phyloP scores from a whole-genome alignment of 2,113 vertebrate species.

The Actenoides hombroni region DNA sequence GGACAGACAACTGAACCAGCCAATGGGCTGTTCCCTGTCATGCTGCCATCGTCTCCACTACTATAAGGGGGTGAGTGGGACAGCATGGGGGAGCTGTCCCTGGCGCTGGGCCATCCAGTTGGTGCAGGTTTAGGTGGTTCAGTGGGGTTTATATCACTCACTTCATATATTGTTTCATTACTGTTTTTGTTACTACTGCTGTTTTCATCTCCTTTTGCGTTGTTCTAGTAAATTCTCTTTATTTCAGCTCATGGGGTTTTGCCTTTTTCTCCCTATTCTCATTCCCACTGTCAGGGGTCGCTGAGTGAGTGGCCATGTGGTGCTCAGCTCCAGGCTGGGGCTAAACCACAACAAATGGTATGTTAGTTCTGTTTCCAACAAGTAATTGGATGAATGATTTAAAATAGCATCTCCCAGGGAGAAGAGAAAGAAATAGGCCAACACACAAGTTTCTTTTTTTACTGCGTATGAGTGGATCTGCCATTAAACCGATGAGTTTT shows the following conservation, averaged over 20 bases:
- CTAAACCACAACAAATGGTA: background rate
- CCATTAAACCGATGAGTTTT: background rate
- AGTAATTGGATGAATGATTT: background rate
- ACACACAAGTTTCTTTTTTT: background rate
- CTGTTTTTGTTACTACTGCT: background rate
- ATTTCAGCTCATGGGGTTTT: background rate
- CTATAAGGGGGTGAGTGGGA: no score
- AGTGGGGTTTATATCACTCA: background rate
- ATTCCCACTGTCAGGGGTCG: no score
- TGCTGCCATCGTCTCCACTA: no score
- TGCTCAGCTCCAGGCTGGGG: background rate
- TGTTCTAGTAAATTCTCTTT: background rate
- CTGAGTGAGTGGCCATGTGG: no score
- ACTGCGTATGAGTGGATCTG: background rate
- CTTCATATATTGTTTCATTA: background rate
- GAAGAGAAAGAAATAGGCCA: background rate
- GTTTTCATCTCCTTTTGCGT: no score
- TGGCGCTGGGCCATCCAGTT: no score
- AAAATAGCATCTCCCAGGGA: background rate
- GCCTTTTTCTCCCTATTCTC: no score
- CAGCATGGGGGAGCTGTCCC: no score
- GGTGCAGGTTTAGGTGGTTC: no score
- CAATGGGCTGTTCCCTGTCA: no score
- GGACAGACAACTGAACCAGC: no score
- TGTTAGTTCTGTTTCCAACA: background rate